Base-by-base conservation (phyloP, 2,888 invertebrate genomes). In the Venustoraphidia nigricollis region DNA sequence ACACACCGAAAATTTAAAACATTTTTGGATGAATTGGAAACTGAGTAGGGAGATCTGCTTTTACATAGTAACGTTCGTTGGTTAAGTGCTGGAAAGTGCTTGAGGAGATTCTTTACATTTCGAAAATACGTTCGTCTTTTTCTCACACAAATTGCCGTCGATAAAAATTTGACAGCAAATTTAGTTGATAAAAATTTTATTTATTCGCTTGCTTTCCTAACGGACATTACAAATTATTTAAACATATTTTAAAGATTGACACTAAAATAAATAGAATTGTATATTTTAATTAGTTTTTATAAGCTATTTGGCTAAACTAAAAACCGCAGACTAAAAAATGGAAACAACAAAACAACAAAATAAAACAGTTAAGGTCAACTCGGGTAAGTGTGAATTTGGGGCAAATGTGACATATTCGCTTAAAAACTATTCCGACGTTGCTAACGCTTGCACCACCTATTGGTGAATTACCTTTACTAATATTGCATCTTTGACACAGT, bases 131-230 rank as follows among this genome's bases (percentile, higher is more conserved):
- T 53, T 53, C 42, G 44, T 48, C 37, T 52, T 48, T 49, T 45
- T 45, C 49, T 51, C 38, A 50, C 48, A 51, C 36, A 53, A 48
- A 52, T 45, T 51, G 47, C 44, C 41, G 48, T 49, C 51, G 47
- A 48, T 36, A 44, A 53, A 50, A 53, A 53, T 53, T 40, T 50
- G 49, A 53, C 51, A 35, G 50, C 47, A 51, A n/a, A n/a, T n/a
- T n/a, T n/a, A n/a, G n/a, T n/a, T n/a, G 48, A 51, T 50, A 45
- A 50, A 43, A 17, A 53, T 51, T 48, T 53, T 53, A 38, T 53
- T 50, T 37, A 37, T 46, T 34, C 17, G 39, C 47, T 50, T 44
- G 47, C 46, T 38, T 50, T 50, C 47, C 51, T 53, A 46, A 52
- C 49, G 45, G 50, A 52, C 45, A 43, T 52, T 47, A 53, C 49